phyloP scores from a whole-genome alignment of 1,140 invertebrate species.

The Cydia splendana region DNA sequence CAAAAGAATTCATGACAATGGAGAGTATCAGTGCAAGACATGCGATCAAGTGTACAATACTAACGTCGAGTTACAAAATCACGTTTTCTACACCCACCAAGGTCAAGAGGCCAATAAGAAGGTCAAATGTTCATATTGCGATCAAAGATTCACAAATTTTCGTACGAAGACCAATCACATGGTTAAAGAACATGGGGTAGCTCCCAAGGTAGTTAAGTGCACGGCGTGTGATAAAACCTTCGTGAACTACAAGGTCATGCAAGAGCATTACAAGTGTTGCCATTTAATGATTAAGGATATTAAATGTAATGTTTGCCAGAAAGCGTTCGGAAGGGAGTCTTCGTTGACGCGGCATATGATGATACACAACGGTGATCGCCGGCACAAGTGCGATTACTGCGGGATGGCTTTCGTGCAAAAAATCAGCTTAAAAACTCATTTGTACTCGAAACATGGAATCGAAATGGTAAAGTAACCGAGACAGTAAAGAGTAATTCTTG shows the following conservation, averaged over 20 bases:
- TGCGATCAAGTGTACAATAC: conserved; percentile 42
- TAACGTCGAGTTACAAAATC: conserved; percentile 35
- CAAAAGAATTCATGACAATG: conserved; percentile 18
- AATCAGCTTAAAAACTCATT: conserved; percentile 39
- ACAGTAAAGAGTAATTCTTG: neutral
- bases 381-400: conserved; percentile 45
- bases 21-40: conserved; percentile 33
- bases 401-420: conserved; percentile 49
- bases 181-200: conserved; percentile 37
- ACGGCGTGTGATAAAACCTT: conserved; percentile 43
- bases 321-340: conserved; percentile 75
- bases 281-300: conserved; percentile 79
- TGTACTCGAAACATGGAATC: conserved; percentile 17
- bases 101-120: neutral
- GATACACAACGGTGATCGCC: conserved; percentile 68
- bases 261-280: conserved; percentile 37
- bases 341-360: conserved; percentile 71
- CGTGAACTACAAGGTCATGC: conserved; percentile 31
- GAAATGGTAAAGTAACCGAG: neutral
- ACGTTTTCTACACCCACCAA: conserved; percentile 37
- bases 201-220: conserved; percentile 40
- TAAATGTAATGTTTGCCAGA: conserved; percentile 81
- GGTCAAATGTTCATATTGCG: conserved; percentile 2
- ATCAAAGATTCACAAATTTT: conserved; percentile 36
- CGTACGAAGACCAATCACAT: conserved; percentile 39